Evolutionary conservation across 2,888 invertebrate species (phyloP), one percentile per base, ranked within the genome.

Genomic region (Prosapia bicincta): DNA sequence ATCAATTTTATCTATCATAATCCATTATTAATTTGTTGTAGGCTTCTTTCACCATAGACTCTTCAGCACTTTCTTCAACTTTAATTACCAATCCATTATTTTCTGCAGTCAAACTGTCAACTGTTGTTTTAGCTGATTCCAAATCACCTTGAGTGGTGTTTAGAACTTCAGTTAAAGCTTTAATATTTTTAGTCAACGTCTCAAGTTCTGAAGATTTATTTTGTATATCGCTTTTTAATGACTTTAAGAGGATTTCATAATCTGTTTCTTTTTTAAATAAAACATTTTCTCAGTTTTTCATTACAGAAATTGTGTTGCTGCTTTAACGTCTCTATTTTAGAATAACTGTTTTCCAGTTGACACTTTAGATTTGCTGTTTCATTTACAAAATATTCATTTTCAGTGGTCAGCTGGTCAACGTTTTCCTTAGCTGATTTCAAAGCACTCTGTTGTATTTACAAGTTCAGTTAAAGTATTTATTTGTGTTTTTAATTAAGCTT

Each of bases 11-110:
- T 77, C 86, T 82, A 78, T 87, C 87, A 20, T 86, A 82, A 76
- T 87, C 87, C 78, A 85, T 85, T 23, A 85, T 79, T 20, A 85
- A 77, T 77, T 83, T 84, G 74, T 85, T 83, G 76, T 85, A 85
- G 0, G 84, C 83, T 78, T 85, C 85, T 79, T 84, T 84, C 26
- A 82, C 70, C 74, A 83, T 82, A 0, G 75, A 26, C 54, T 77
- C 78, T 38, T 38, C 38, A 38, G 7, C 13, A 69, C 80, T 77
- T 1, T 78, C 26, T 74, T 77, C 69, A 13, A 74, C n/a, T 65
- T 74, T 69, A 10, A 32, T 32, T 9, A 66, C 23, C 6, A 71
- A 26, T 24, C 66, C 13, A 6, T 5, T 13, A 15, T 67, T 38
- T 68, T 73, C 70, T 15, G 25, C 23, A 32, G 26, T 9, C 5